phyloP scores from a whole-genome alignment of 2,113 vertebrate species.

The Calyptommatus sinebrachiatus region DNA sequence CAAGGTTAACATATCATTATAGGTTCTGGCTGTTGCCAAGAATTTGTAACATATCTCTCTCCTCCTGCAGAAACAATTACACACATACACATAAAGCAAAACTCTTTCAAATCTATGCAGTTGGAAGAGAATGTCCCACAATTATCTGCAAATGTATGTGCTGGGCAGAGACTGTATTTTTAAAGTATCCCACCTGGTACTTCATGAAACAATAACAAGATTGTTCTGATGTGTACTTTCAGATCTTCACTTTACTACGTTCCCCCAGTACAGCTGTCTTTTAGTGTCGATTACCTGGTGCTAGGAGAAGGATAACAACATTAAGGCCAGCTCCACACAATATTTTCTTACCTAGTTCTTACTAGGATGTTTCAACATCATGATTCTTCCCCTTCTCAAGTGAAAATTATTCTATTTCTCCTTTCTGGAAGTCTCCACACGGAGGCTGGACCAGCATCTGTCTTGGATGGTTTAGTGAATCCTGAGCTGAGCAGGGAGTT shows the following conservation, averaged over 20 bases:
- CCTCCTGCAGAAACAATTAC: conserved; percentile 25
- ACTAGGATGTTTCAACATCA: no score
- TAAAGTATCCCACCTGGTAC: conserved; percentile 44
- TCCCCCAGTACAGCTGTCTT: conserved; percentile 33
- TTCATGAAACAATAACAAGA: conserved; percentile 59
- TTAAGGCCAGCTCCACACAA: no score
- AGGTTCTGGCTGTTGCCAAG: conserved; percentile 44
- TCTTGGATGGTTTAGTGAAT: no score
- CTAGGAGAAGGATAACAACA: no score
- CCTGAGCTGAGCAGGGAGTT: no score
- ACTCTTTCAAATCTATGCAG: conserved; percentile 59
- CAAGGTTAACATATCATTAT: conserved; percentile 63
- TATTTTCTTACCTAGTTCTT: no score
- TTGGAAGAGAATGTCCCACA: conserved; percentile 56
- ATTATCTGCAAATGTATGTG: conserved; percentile 37
- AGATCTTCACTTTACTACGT: conserved; percentile 31
- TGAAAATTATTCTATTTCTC: no score
- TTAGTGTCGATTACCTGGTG: conserved; percentile 28
- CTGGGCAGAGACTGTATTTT: conserved; percentile 54
- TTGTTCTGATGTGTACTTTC: conserved; percentile 37
- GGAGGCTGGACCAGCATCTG: not conserved
- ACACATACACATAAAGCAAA: conserved; percentile 47
- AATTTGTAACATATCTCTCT: conserved; percentile 41
- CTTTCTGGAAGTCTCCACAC: not conserved
- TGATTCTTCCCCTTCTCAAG: no score